Percentiles rank a stretch among this genome's conserved stretches.
These are phyloP conservation scores for Iguana delicatissima DNA, from an alignment of 2,797 vertebrate species.

Conservation along the genomic window DNA sequence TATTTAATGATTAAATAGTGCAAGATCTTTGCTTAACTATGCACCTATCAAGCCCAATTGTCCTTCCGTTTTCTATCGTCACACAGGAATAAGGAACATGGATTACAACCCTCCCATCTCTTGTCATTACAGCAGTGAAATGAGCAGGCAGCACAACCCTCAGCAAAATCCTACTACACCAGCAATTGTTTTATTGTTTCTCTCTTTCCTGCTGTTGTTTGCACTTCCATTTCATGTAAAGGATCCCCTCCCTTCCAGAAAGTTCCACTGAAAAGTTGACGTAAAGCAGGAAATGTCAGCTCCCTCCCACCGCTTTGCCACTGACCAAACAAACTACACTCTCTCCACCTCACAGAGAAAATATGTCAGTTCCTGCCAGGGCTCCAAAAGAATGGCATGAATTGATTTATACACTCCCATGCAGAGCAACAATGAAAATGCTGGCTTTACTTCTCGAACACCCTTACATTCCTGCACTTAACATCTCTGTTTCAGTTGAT, in stretches of 20 bases:
- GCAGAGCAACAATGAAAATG: background rate
- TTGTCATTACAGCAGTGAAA: background rate
- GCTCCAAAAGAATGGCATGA: slow-evolving; percentile 11
- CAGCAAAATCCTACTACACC: background rate
- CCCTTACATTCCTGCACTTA: background rate
- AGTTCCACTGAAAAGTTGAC: background rate
- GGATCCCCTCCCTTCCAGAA: background rate
- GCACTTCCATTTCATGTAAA: slow-evolving; percentile 8
- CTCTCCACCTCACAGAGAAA: background rate
- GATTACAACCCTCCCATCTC: background rate
- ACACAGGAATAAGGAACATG: background rate
- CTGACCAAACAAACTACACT: background rate
- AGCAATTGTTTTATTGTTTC: background rate
- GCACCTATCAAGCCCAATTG: background rate
- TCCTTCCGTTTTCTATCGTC: background rate
- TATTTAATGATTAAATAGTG: too few relatives aligned
- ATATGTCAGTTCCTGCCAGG: background rate
- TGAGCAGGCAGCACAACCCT: background rate
- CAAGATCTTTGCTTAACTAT: background rate
- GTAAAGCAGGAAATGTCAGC: background rate
- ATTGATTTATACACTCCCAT: slow-evolving; percentile 4
- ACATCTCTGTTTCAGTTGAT: background rate
- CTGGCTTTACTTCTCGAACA: background rate
- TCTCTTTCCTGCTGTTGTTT: slow-evolving; percentile 15
- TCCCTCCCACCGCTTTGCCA: background rate